Percentiles rank a stretch among this genome's conserved stretches.
Conservation (phyloP, 2,113 vertebrate genomes). For the Formicarius rufipectus region DNA sequence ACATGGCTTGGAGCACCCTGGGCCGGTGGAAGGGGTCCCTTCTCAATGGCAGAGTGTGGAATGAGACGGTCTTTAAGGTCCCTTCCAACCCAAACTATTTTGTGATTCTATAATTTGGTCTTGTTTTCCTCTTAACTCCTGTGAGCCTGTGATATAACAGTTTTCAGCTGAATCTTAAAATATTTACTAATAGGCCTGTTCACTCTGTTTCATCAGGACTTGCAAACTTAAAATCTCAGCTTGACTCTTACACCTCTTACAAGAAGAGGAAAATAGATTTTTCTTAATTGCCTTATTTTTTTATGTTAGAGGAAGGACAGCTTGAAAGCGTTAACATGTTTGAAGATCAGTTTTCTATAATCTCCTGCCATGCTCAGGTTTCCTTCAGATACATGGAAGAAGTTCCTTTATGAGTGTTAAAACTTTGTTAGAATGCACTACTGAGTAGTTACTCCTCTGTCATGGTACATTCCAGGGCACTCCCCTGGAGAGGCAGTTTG, state of each 20-base stretch:
- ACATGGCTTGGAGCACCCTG: background rate
- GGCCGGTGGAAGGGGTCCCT: accelerated
- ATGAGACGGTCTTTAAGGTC: too few relatives aligned
- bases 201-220: background rate
- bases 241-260: background rate
- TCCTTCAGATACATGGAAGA: background rate
- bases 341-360: background rate
- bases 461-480: background rate
- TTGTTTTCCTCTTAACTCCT: background rate
- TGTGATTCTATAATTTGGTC: background rate
- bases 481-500: background rate
- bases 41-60: too few relatives aligned
- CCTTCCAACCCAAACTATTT: too few relatives aligned
- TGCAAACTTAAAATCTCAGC: background rate
- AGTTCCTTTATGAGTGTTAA: background rate
- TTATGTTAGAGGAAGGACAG: background rate
- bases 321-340: background rate
- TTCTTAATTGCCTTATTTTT: background rate
- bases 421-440: background rate
- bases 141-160: background rate
- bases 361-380: background rate
- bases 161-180: background rate
- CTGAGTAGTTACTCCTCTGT: background rate
- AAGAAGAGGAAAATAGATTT: background rate
- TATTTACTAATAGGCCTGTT: background rate